phyloP scores from a whole-genome alignment of 2,888 invertebrate genomes.

The Asteroscopus sphinx region DNA sequence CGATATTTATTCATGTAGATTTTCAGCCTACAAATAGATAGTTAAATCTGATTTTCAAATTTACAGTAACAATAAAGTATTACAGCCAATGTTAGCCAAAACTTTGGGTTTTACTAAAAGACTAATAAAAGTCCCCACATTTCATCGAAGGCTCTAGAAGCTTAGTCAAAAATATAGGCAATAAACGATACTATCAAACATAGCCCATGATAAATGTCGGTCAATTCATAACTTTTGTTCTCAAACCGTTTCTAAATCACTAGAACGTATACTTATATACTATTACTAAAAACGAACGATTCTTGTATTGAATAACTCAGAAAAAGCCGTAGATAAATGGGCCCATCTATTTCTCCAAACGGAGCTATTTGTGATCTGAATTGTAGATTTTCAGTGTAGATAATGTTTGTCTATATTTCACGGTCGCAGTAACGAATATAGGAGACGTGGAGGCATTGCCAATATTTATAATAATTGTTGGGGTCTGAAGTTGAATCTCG shows the following conservation, averaged over 20 bases:
- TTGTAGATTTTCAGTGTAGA: constrained; percentile 56
- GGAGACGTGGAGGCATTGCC: constrained; percentile 26
- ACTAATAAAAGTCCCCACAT: constrained; percentile 46
- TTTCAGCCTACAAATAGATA: neutral
- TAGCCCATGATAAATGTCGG: constrained; percentile 48
- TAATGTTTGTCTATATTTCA: constrained; percentile 55
- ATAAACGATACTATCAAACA: constrained; percentile 50
- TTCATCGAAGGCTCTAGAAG: constrained; percentile 30
- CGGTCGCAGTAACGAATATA: constrained; percentile 31
- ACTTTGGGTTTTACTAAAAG: constrained; percentile 45
- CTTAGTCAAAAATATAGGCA: constrained; percentile 43
- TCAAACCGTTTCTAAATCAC: constrained; percentile 48
- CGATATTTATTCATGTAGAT: too few species aligned
- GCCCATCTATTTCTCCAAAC: constrained; percentile 54
- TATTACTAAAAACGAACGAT: constrained; percentile 49
- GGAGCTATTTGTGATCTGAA: constrained; percentile 58
- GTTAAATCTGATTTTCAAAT: neutral
- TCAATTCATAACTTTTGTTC: constrained; percentile 55
- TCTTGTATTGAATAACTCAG: constrained; percentile 58
- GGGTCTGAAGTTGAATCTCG: constrained; percentile 54
- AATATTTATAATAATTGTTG: constrained; percentile 61
- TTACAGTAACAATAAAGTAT: constrained; percentile 39
- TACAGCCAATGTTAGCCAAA: constrained; percentile 31
- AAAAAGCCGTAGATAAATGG: constrained; percentile 56
- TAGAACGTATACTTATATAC: constrained; percentile 53